A percentile compares a stretch with the other conserved stretches of the same genome.
Evolutionary conservation across 2,113 vertebrate species (phyloP).

Genomic region (Trematomus loennbergii): DNA sequence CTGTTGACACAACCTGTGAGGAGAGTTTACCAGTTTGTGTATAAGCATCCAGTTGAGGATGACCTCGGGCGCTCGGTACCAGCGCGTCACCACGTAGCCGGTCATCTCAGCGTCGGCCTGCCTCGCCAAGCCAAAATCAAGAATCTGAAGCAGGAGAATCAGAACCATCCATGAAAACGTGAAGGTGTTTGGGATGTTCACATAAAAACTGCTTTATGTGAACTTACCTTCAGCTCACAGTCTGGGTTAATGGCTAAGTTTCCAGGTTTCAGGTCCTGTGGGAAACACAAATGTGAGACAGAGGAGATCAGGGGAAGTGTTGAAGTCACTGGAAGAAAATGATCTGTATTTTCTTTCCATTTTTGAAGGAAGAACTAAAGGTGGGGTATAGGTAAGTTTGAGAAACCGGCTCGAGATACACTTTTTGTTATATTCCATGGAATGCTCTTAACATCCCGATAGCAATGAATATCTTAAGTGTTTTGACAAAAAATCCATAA

Average conservation of each 20-base stretch:
- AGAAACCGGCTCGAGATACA: too few relatives aligned
- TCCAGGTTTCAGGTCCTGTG: constrained; percentile 95
- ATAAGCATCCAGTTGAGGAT: constrained; percentile 99
- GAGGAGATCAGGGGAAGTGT: not conserved
- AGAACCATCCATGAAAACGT: not conserved
- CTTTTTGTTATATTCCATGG: too few relatives aligned
- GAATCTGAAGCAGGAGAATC: constrained; percentile 82
- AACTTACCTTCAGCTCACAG: constrained; percentile 94
- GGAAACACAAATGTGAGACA: not conserved
- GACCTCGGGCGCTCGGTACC: constrained; percentile 97
- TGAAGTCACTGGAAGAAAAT: too few relatives aligned
- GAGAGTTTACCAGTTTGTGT: constrained; percentile 89
- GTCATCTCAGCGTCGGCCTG: constrained; percentile 97
- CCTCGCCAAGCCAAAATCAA: constrained; percentile 96
- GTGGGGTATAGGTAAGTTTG: too few relatives aligned
- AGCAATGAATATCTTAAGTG: too few relatives aligned
- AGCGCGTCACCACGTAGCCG: constrained; percentile 97
- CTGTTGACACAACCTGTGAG: not conserved
- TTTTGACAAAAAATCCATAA: too few relatives aligned
- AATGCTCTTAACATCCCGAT: too few relatives aligned
- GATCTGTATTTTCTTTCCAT: not conserved
- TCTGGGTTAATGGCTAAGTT: constrained; percentile 97
- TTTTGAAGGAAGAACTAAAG: not conserved
- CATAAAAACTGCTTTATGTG: accelerated
- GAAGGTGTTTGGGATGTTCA: accelerated